phyloP scores from a whole-genome alignment of 2,113 vertebrate genomes.

The Myotis lucifugus region DNA sequence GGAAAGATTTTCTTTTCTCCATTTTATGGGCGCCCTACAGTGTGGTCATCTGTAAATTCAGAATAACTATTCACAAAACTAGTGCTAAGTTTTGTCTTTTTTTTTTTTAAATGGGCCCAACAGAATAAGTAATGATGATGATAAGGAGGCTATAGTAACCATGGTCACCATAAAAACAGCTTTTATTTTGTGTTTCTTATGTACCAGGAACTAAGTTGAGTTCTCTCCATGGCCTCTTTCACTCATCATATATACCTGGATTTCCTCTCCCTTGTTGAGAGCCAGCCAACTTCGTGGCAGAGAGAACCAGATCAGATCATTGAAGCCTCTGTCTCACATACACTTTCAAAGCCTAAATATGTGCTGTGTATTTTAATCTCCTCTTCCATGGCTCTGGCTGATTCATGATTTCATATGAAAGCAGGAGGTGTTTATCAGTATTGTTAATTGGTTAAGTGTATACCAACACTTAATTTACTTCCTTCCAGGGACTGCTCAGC shows the following conservation, averaged over 20 bases:
- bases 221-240: fast-evolving
- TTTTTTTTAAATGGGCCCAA: background rate
- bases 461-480: background rate
- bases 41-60: background rate
- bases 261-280: background rate
- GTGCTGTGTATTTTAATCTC: background rate
- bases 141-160: background rate
- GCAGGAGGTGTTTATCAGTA: background rate
- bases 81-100: background rate
- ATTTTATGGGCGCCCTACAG: background rate
- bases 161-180: too few relatives aligned
- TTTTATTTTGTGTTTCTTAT: background rate
- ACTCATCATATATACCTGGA: background rate
- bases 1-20: background rate
- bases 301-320: background rate
- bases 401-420: background rate
- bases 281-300: background rate
- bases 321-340: background rate
- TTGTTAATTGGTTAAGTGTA: background rate
- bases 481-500: background rate
- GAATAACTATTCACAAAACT: too few relatives aligned
- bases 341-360: background rate
- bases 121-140: background rate
- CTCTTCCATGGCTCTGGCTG: background rate
- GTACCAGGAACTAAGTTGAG: background rate